phyloP scores from a whole-genome alignment of 37 sponge, comb jelly and placozoan genomes.

The Mnemiopsis leidyi region DNA sequence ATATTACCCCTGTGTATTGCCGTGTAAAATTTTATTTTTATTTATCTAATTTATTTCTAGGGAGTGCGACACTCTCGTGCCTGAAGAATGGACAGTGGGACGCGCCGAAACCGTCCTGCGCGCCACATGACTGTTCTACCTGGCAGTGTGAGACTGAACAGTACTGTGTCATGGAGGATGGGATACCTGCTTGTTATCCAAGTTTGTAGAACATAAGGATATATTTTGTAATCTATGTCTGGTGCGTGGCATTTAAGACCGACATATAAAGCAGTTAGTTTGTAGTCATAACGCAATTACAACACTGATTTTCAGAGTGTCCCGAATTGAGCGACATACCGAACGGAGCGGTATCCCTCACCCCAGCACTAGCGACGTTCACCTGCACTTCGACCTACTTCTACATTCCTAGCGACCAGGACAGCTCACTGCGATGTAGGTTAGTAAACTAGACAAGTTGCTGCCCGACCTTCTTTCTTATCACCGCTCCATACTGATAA shows the following conservation, averaged over 20 bases:
- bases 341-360: neutral
- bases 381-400: neutral
- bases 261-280: too few species aligned
- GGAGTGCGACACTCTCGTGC: neutral
- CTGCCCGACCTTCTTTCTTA: too few species aligned
- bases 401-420: neutral
- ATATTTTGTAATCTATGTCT: too few species aligned
- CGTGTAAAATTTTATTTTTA: too few species aligned
- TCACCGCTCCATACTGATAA: too few species aligned
- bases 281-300: too few species aligned
- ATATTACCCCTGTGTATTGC: too few species aligned
- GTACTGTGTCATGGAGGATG: neutral
- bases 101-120: neutral
- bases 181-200: neutral
- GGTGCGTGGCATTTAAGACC: too few species aligned
- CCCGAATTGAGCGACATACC: neutral
- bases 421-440: too few species aligned
- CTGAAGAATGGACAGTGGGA: neutral
- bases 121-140: neutral
- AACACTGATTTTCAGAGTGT: neutral
- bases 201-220: neutral
- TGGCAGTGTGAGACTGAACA: neutral
- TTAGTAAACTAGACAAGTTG: too few species aligned
- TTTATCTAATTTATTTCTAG: too few species aligned
- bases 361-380: neutral